A percentile compares a stretch with the other conserved stretches of the same genome.
phyloP scores from a whole-genome alignment of 2,113 vertebrate species.

The Mirounga angustirostris region DNA sequence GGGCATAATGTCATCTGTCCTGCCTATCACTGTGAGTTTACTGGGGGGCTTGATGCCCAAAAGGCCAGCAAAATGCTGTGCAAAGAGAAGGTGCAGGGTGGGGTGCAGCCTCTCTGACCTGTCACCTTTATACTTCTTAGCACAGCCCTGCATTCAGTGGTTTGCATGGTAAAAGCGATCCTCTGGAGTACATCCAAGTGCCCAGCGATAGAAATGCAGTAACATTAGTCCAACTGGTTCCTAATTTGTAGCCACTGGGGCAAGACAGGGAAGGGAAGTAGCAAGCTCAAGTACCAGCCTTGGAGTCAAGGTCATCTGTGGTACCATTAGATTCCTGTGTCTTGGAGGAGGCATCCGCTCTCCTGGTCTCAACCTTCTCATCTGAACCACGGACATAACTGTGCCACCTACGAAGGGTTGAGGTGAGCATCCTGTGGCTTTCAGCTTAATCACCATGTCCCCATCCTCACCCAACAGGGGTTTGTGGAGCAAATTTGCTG shows the following conservation, averaged over 20 bases:
- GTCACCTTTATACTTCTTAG: neutral
- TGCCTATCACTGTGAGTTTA: neutral
- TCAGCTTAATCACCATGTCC: fast-evolving
- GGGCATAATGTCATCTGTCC: neutral
- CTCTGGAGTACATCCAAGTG: neutral
- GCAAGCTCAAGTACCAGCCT: neutral
- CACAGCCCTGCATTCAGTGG: no score
- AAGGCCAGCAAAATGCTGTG: neutral
- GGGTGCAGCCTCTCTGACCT: neutral
- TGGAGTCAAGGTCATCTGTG: neutral
- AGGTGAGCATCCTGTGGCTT: fast-evolving
- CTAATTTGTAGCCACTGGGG: neutral
- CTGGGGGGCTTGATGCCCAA: neutral
- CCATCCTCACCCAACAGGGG: neutral
- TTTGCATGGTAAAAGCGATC: neutral
- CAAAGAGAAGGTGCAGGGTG: neutral
- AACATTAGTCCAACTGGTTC: neutral
- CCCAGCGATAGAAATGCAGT: neutral
- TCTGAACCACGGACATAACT: neutral
- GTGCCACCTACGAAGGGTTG: no score
- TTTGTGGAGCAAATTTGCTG: neutral
- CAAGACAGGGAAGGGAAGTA: neutral
- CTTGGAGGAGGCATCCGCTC: neutral
- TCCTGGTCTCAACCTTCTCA: neutral
- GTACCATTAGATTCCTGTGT: neutral